A percentile compares a stretch with the other conserved stretches of the same genome.
Evolutionary conservation across 2,797 vertebrate genomes (phyloP).

Genomic region (Rhinichthys osculus): DNA sequence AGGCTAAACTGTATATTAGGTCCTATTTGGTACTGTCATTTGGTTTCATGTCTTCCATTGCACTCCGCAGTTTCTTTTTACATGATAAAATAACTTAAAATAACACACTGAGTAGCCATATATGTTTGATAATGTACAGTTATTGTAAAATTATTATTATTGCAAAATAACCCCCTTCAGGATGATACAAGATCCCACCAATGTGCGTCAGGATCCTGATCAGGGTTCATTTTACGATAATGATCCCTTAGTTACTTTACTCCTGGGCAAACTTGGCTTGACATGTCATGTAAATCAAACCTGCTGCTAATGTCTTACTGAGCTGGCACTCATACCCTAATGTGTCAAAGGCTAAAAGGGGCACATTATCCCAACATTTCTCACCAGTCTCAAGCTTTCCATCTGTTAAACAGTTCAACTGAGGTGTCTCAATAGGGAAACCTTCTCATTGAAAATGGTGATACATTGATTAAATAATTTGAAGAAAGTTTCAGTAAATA

Average conservation of each 20-base stretch:
- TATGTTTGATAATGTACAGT: background rate
- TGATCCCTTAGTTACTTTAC: slow-evolving; percentile 1
- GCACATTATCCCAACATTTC: slow-evolving; percentile 61
- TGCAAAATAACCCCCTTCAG: background rate
- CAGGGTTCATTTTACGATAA: background rate
- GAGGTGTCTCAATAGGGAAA: background rate
- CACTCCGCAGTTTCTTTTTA: background rate
- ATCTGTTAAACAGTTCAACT: slow-evolving; percentile 18
- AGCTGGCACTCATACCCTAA: background rate
- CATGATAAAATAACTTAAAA: background rate
- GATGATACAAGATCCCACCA: background rate
- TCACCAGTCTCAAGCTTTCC: slow-evolving; percentile 48
- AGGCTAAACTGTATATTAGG: background rate
- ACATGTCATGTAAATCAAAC: slow-evolving; percentile 16
- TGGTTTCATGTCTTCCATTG: background rate
- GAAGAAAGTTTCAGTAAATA: background rate
- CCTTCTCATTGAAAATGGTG: background rate
- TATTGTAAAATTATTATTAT: background rate
- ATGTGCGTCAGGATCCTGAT: background rate
- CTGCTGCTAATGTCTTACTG: slow-evolving; percentile 11
- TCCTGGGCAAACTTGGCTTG: slow-evolving; percentile 15
- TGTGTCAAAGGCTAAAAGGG: slow-evolving; percentile 61
- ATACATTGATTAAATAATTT: background rate
- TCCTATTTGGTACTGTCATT: background rate
- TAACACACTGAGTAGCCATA: background rate